Evolutionary conservation across 1,140 invertebrate species (phyloP).

Genomic region (Drosophila prosaltans): DNA sequence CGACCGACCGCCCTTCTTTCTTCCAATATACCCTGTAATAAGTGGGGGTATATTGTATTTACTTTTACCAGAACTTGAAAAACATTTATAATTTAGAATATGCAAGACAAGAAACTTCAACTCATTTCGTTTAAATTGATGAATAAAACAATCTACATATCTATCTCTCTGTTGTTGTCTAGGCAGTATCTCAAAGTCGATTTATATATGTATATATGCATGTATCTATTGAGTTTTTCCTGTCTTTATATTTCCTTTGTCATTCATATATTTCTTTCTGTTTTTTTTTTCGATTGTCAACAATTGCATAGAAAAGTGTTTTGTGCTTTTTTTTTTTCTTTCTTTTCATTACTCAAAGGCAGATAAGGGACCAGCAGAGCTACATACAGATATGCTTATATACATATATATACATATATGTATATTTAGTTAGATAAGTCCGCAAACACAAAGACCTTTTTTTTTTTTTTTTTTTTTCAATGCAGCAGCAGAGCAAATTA

Average conservation of each 20-base stretch:
- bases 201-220: too few species aligned
- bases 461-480: slow-evolving; percentile 15
- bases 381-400: neutral
- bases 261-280: neutral
- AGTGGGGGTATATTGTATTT: neutral
- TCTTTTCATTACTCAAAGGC: slow-evolving; percentile 29
- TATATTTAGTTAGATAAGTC: slow-evolving; percentile 58
- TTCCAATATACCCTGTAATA: neutral
- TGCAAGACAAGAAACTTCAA: too few species aligned
- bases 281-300: slow-evolving; percentile 42
- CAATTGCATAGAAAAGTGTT: slow-evolving; percentile 61
- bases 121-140: too few species aligned
- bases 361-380: slow-evolving; percentile 55
- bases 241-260: too few species aligned
- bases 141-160: too few species aligned
- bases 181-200: too few species aligned
- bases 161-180: too few species aligned
- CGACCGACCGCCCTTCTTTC: neutral
- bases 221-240: too few species aligned
- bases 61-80: too few species aligned
- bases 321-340: neutral
- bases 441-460: slow-evolving; percentile 42
- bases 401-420: neutral
- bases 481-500: slow-evolving; percentile 54
- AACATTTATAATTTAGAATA: too few species aligned